A percentile compares a stretch with the other conserved stretches of the same genome.
phyloP scores from a whole-genome alignment of 2,888 invertebrate species.

The Polydrusus tereticollis region DNA sequence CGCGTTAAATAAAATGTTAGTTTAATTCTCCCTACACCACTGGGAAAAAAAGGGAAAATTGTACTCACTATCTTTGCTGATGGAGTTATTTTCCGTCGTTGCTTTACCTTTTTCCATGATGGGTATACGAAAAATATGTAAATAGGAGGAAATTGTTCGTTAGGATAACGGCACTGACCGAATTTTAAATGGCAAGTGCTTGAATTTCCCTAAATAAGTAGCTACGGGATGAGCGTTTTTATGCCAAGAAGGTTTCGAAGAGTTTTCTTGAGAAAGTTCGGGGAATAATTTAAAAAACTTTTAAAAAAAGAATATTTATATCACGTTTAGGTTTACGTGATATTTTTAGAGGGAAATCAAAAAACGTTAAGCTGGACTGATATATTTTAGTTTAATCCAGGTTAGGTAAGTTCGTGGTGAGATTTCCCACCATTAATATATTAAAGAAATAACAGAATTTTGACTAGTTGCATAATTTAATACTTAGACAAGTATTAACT shows the following conservation, averaged over 20 bases:
- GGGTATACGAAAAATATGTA: conserved; percentile 30
- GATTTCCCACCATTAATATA: too few relatives aligned
- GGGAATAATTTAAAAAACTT: background rate
- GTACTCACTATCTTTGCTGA: conserved; percentile 17
- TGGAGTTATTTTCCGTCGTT: conserved; percentile 19
- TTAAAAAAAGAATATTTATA: background rate
- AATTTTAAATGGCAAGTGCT: conserved; percentile 23
- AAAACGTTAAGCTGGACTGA: too few relatives aligned
- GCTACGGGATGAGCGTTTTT: background rate
- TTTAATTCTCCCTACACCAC: background rate
- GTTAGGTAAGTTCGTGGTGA: too few relatives aligned
- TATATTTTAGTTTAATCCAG: too few relatives aligned
- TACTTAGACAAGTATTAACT: too few relatives aligned
- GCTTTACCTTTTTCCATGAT: conserved; percentile 24
- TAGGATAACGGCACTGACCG: conserved; percentile 24
- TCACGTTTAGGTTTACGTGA: background rate
- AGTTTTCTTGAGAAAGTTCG: background rate
- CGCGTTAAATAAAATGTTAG: too few relatives aligned
- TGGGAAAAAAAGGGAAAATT: background rate
- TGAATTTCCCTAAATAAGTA: conserved; percentile 23
- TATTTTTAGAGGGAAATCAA: background rate
- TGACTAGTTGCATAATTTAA: too few relatives aligned
- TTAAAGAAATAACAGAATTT: too few relatives aligned
- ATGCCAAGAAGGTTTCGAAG: background rate
- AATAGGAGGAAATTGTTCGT: conserved; percentile 27